phyloP scores from a whole-genome alignment of 2,888 invertebrate genomes.

The Pediacus dermestoides region DNA sequence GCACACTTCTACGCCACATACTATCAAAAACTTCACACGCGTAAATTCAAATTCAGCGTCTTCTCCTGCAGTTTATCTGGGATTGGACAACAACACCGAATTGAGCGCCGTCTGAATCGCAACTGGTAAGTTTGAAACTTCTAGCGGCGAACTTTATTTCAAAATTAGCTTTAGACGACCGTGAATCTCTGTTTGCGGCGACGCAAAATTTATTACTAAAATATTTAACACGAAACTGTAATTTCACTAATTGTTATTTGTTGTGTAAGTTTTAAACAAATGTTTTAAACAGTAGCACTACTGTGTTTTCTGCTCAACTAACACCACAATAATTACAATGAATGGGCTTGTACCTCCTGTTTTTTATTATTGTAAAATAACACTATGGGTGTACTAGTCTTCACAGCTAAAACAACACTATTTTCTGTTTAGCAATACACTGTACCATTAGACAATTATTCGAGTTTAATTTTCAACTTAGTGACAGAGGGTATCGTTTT shows the following conservation, averaged over 20 bases:
- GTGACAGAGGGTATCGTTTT: no score
- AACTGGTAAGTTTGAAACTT: constrained; percentile 22
- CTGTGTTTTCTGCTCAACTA: no score
- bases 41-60: constrained; percentile 1
- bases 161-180: constrained; percentile 34
- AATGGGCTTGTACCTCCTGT: no score
- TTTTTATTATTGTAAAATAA: no score
- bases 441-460: constrained; percentile 16
- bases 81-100: constrained; percentile 2
- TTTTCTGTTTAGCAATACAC: constrained; percentile 15
- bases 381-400: no score
- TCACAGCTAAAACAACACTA: constrained; percentile 4
- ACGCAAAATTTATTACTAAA: constrained; percentile 15
- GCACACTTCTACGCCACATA: constrained; percentile 34
- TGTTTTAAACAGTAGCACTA: no score
- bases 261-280: no score
- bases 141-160: constrained; percentile 33
- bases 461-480: neutral
- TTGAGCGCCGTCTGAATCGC: constrained; percentile 22
- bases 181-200: constrained; percentile 25
- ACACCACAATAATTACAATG: no score
- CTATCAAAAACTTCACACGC: constrained; percentile 11
- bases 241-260: no score
- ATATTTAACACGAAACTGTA: no score
- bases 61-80: neutral